phyloP scores from a whole-genome alignment of 2,113 vertebrate genomes.

The Pelmatolapia mariae region DNA sequence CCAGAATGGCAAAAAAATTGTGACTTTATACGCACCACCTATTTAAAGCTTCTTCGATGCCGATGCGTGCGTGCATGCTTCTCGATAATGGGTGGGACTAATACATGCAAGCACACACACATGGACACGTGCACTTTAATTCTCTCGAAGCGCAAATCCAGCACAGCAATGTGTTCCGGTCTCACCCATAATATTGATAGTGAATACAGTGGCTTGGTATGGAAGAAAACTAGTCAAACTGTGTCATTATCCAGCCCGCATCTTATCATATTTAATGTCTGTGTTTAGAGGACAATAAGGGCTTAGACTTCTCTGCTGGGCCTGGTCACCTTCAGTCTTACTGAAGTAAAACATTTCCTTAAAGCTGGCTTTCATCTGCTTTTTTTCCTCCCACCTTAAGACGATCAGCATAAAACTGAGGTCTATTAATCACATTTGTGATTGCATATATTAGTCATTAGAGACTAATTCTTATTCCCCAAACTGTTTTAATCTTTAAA shows the following conservation, averaged over 20 bases:
- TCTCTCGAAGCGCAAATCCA: neutral
- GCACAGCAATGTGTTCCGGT: slow-evolving; percentile 18
- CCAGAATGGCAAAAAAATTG: slow-evolving; percentile 27
- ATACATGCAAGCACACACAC: neutral
- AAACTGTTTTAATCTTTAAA: neutral
- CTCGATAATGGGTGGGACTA: slow-evolving; percentile 27
- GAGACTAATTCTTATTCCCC: neutral
- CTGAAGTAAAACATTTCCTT: neutral
- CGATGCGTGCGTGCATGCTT: slow-evolving; percentile 4
- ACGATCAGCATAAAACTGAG: neutral
- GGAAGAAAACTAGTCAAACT: slow-evolving; percentile 40
- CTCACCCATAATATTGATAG: slow-evolving; percentile 75
- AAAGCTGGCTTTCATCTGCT: neutral
- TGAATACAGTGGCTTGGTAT: slow-evolving; percentile 63
- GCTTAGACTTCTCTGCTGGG: slow-evolving; percentile 22
- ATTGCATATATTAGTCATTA: neutral
- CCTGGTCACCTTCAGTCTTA: slow-evolving; percentile 64
- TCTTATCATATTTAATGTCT: slow-evolving; percentile 62
- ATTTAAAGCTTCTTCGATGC: slow-evolving; percentile 13
- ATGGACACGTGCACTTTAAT: neutral
- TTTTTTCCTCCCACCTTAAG: neutral
- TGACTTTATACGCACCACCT: slow-evolving; percentile 56
- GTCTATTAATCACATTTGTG: neutral
- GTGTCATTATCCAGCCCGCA: slow-evolving; percentile 55
- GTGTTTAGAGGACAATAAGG: slow-evolving; percentile 68